phyloP scores from a whole-genome alignment of 2,113 vertebrate species.

The Carassius auratus region DNA sequence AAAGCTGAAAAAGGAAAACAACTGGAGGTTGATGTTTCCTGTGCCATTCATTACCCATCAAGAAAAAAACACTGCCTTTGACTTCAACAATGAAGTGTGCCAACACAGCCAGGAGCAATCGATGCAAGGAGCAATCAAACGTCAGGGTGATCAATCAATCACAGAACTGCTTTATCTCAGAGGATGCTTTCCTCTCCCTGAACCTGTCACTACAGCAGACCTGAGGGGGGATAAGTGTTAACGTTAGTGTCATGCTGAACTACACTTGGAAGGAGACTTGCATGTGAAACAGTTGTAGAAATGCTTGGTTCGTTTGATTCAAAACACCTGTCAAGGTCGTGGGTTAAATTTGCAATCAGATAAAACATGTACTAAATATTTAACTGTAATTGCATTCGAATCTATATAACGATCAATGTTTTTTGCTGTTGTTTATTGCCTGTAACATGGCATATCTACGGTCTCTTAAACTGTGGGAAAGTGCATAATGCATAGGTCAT shows the following conservation, averaged over 20 bases:
- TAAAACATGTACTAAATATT: neutral
- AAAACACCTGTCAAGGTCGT: neutral
- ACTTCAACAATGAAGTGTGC: slow-evolving; percentile 43
- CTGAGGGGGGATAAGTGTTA: slow-evolving; percentile 23
- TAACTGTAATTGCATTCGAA: neutral
- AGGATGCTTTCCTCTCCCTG: slow-evolving; percentile 32
- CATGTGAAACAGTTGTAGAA: slow-evolving; percentile 13
- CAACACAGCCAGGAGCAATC: slow-evolving; percentile 52
- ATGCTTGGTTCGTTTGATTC: neutral
- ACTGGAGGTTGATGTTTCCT: slow-evolving; percentile 42
- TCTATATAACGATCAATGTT: no score
- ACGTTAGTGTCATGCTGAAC: slow-evolving; percentile 24
- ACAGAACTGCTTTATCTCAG: slow-evolving; percentile 45
- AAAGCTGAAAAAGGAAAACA: slow-evolving; percentile 39
- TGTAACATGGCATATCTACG: neutral
- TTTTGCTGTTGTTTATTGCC: neutral
- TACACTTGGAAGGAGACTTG: slow-evolving; percentile 4
- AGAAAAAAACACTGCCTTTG: slow-evolving; percentile 37
- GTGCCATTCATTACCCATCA: slow-evolving; percentile 48
- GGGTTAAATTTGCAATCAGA: neutral
- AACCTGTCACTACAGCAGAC: slow-evolving; percentile 37
- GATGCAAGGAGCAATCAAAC: slow-evolving; percentile 54
- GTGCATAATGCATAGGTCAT: slow-evolving; percentile 23
- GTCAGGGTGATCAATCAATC: slow-evolving; percentile 55
- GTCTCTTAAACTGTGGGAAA: slow-evolving; percentile 22